These are phyloP conservation scores for Speoplatyrhinus poulsoni DNA, from an alignment of 2,113 vertebrate genomes.

Conservation along the genomic window DNA sequence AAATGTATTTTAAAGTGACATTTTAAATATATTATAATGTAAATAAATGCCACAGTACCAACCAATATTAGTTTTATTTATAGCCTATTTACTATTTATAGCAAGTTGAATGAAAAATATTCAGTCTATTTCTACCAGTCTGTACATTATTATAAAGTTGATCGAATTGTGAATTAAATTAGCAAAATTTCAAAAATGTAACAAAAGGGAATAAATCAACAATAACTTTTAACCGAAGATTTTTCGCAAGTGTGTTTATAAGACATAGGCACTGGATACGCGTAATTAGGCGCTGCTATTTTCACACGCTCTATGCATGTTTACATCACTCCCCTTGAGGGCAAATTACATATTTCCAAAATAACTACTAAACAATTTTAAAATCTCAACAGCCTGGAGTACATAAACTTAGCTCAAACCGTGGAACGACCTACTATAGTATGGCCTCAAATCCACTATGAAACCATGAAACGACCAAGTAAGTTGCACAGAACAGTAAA, in stretches of 20 bases:
- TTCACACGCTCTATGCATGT: slow-evolving; percentile 68
- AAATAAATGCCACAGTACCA: too few species aligned
- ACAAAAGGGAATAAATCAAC: slow-evolving; percentile 13
- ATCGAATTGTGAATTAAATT: slow-evolving; percentile 38
- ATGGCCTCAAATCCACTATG: background rate
- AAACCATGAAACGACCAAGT: background rate
- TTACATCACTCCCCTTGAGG: slow-evolving; percentile 66
- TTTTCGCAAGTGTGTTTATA: slow-evolving; percentile 50
- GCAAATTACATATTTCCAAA: slow-evolving; percentile 61
- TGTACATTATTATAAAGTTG: background rate
- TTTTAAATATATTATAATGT: too few species aligned
- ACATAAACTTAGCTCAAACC: background rate
- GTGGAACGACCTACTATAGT: background rate
- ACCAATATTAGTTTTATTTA: too few species aligned
- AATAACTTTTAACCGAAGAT: slow-evolving; percentile 41
- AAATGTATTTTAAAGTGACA: too few species aligned
- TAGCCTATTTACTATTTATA: too few species aligned
- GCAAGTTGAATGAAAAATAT: too few species aligned
- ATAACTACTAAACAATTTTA: slow-evolving; percentile 32
- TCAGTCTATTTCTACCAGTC: background rate
- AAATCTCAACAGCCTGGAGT: slow-evolving; percentile 10
- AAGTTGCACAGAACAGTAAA: too few species aligned
- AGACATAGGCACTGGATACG: slow-evolving; percentile 64
- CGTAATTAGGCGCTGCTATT: slow-evolving; percentile 68
- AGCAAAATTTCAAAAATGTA: slow-evolving; percentile 6